Conservation (phyloP, 2,113 vertebrate species). For the Platichthys flesus region DNA sequence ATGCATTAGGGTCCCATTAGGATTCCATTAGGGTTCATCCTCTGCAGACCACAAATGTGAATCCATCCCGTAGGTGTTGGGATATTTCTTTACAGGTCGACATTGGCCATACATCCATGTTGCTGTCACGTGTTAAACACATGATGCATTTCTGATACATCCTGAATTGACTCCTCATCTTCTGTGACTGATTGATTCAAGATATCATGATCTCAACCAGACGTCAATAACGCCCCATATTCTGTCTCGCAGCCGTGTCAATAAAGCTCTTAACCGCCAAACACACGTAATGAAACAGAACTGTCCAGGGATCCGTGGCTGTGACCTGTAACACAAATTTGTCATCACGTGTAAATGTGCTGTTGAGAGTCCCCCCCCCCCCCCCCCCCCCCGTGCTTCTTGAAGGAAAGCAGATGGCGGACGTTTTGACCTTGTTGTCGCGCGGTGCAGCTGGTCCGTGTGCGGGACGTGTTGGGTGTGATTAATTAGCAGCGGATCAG, state of each 20-base stretch:
- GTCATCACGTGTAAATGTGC: slow-evolving; percentile 43
- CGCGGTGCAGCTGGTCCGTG: slow-evolving; percentile 30
- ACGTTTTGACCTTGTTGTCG: slow-evolving; percentile 45
- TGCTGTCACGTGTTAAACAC: neutral
- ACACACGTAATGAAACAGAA: slow-evolving; percentile 26
- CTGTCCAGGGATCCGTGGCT: slow-evolving; percentile 18
- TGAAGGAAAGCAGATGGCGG: slow-evolving; percentile 63
- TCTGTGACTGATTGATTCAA: neutral
- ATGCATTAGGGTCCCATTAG: too few species aligned
- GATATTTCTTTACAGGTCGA: neutral
- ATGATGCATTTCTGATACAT: neutral
- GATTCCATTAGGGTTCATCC: too few species aligned
- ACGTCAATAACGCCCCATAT: slow-evolving; percentile 12
- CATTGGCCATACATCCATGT: neutral
- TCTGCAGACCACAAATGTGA: neutral
- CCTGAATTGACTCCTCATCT: neutral
- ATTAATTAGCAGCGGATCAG: slow-evolving; percentile 59
- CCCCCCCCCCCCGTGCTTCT: neutral
- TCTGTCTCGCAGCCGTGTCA: slow-evolving; percentile 10
- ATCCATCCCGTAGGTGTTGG: too few species aligned
- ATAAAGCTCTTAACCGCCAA: slow-evolving; percentile 34
- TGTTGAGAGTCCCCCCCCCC: slow-evolving; percentile 2
- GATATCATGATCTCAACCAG: slow-evolving; percentile 8
- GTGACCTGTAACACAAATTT: slow-evolving; percentile 34
- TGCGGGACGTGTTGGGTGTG: slow-evolving; percentile 26